Evolutionary conservation across 2,797 vertebrate species (phyloP), one percentile per base, ranked within the genome.

Genomic region (Decapterus maruadsi): DNA sequence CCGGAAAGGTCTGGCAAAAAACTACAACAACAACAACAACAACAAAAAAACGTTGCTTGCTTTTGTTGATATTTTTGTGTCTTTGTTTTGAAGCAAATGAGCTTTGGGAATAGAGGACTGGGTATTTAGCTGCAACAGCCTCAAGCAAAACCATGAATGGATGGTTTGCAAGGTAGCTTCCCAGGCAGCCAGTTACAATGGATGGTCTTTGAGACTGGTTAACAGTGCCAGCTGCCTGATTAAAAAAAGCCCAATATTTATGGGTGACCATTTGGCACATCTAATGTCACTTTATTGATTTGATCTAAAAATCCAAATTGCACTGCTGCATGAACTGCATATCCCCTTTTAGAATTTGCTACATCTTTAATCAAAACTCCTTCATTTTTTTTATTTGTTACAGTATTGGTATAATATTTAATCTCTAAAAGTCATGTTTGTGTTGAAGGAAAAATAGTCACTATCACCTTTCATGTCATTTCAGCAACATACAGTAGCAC

Each of bases 81-180:
- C 74, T 69, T 77, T 48, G 6, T n/a, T 48, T 75, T 43, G n/a
- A 60, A 48, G 45, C 19, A 22, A 40, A 17, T 29, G 6, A 61
- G 12, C 31, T 55, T 42, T 61, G 38, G 57, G 48, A 72, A 48
- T 48, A 78, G 53, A 68, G 7, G 14, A 46, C 9, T 53, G 8
- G 10, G 51, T 63, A 55, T 77, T 66, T 46, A 77, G 45, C 54
- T 63, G 69, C 29, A 71, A 19, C 12, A 40, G 72, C 72, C 59
- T 68, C 11, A 16, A 77, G 80, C 59, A 59, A 53, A 82, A 62
- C 42, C 34, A 38, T 63, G 36, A 75, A 77, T 50, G 10, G 48
- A 57, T 46, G 20, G 64, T 87, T 40, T 77, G 16, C 55, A 65
- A 55, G 17, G 54, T 42, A 60, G 66, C 34, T 43, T 78, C 43